These are phyloP conservation scores for Coregonus suidteri DNA, from an alignment of 2,797 vertebrate species.

Conservation along the genomic window DNA sequence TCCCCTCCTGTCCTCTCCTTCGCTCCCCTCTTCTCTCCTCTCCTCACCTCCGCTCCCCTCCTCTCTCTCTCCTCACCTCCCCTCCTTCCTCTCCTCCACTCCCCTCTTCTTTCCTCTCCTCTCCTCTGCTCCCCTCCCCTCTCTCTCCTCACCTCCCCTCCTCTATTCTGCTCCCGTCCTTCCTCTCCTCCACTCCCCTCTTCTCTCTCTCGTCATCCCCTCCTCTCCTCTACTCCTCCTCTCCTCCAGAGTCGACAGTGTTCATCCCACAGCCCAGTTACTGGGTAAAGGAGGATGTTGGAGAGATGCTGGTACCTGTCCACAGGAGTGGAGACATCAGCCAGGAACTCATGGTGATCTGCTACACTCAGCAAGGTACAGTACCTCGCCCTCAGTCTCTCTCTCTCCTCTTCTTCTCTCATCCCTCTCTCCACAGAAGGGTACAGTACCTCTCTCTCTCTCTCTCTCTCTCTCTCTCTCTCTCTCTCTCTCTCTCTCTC, in stretches of 20 bases:
- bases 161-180: neutral
- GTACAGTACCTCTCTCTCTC: neutral
- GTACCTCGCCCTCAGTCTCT: neutral
- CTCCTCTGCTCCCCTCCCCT: constrained; percentile 1
- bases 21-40: no score
- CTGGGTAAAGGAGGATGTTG: constrained; percentile 85
- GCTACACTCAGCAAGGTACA: constrained; percentile 90
- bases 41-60: no score
- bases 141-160: neutral
- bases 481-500: neutral
- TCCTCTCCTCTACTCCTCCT: no score
- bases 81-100: neutral
- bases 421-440: neutral
- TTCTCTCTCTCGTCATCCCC: neutral
- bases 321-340: constrained; percentile 89
- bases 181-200: constrained; percentile 36
- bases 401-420: neutral
- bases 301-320: constrained; percentile 89
- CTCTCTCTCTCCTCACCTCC: no score
- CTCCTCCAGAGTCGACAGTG: constrained; percentile 80
- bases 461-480: constrained; percentile 1
- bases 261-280: constrained; percentile 87
- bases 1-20: neutral
- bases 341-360: constrained; percentile 92
- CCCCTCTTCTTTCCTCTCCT: neutral